Conservation (phyloP, 2,888 invertebrate genomes). For the Caenorhabditis wallacei region DNA sequence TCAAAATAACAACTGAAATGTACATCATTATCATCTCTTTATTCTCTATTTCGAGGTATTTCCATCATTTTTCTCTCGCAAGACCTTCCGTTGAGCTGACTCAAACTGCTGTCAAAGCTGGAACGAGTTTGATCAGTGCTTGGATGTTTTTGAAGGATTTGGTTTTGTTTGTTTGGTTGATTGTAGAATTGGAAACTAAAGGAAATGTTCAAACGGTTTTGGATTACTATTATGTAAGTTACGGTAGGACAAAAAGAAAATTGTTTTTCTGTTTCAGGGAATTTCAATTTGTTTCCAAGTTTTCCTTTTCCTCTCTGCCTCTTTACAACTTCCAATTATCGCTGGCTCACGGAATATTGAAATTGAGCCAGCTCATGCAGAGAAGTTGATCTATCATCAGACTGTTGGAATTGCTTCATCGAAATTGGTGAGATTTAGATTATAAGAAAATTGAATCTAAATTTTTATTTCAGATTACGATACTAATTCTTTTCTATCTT, state of each 20-base stretch:
- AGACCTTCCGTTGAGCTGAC: background rate
- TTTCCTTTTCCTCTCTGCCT: background rate
- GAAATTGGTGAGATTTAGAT: background rate
- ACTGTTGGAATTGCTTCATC: background rate
- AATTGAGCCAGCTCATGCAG: background rate
- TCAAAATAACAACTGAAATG: conserved; percentile 21
- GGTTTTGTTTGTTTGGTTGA: conserved; percentile 4
- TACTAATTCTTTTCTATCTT: background rate
- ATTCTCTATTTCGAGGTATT: conserved; percentile 10
- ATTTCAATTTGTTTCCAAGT: background rate
- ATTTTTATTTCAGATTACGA: background rate
- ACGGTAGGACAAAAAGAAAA: background rate
- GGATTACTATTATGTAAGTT: conserved; percentile 17
- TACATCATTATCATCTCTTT: conserved; percentile 15
- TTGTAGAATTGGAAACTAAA: background rate
- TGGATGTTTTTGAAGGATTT: conserved; percentile 9
- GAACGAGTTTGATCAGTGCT: background rate
- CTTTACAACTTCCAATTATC: background rate
- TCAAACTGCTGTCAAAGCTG: background rate
- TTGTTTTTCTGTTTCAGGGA: background rate
- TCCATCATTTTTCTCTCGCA: background rate
- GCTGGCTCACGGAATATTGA: background rate
- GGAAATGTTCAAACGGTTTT: background rate
- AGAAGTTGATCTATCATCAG: conserved; percentile 11
- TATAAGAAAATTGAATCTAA: too few relatives aligned